phyloP scores from a whole-genome alignment of 1,140 invertebrate species.

The Brachionus paranguensis region DNA sequence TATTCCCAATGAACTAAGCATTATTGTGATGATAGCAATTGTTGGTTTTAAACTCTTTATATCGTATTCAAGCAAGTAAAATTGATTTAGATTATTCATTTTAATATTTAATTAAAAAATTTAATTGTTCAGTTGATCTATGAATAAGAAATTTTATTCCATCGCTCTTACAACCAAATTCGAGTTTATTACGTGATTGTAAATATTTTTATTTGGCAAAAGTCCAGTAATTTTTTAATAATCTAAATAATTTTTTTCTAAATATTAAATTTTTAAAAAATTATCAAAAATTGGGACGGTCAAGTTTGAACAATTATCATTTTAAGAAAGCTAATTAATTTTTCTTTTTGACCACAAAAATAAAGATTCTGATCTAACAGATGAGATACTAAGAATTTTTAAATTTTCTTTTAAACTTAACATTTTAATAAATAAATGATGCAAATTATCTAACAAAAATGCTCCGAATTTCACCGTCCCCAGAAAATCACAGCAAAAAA shows the following conservation, averaged over 20 bases:
- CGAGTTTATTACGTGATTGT: background rate
- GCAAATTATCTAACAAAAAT: no score
- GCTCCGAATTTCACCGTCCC: no score
- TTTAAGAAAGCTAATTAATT: no score
- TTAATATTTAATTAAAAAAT: background rate
- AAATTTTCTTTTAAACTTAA: no score
- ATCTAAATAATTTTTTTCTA: background rate
- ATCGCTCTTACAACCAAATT: background rate
- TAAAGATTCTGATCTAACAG: no score
- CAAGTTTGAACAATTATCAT: no score
- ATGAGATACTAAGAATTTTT: no score
- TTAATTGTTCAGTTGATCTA: background rate
- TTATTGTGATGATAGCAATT: background rate
- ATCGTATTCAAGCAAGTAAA: background rate
- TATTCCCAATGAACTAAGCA: background rate
- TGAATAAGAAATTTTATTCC: background rate
- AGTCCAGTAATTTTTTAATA: background rate
- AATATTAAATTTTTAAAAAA: background rate
- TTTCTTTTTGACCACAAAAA: no score
- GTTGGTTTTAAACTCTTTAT: background rate
- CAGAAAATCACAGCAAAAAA: no score
- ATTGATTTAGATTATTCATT: background rate
- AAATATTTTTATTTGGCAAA: background rate
- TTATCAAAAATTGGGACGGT: background rate
- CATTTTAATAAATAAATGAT: no score